A percentile compares a stretch with the other conserved stretches of the same genome.
Evolutionary conservation across 2,113 vertebrate genomes (phyloP).

Genomic region (Procapra przewalskii): DNA sequence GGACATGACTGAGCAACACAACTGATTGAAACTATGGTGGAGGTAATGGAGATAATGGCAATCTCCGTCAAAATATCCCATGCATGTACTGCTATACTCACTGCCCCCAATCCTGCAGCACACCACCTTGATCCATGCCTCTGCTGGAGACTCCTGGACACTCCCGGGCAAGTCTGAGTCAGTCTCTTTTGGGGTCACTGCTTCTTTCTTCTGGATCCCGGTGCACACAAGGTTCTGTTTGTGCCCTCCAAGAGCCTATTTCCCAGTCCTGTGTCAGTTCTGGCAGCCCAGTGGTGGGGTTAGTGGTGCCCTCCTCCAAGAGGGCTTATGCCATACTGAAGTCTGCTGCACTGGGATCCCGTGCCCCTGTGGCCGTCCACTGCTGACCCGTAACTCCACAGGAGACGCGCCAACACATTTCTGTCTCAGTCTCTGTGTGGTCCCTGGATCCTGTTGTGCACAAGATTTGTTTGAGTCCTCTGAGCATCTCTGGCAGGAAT

Average conservation of each 20-base stretch:
- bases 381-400: no score
- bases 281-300: background rate
- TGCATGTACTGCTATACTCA: background rate
- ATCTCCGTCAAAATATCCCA: background rate
- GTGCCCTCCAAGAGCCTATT: background rate
- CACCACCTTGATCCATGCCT: background rate
- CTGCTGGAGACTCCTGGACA: background rate
- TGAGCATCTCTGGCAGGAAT: no score
- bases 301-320: background rate
- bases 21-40: background rate
- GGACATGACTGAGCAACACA: no score
- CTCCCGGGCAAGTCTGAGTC: background rate
- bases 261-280: background rate
- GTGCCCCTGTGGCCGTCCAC: no score
- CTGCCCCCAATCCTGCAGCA: background rate
- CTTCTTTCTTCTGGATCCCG: background rate
- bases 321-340: background rate
- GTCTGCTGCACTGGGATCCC: no score
- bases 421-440: background rate
- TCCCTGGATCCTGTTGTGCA: background rate
- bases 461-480: no score
- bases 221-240: background rate
- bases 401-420: background rate
- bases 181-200: background rate
- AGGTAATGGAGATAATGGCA: background rate